phyloP scores from a whole-genome alignment of 2,113 vertebrate genomes.

The Thymallus thymallus region DNA sequence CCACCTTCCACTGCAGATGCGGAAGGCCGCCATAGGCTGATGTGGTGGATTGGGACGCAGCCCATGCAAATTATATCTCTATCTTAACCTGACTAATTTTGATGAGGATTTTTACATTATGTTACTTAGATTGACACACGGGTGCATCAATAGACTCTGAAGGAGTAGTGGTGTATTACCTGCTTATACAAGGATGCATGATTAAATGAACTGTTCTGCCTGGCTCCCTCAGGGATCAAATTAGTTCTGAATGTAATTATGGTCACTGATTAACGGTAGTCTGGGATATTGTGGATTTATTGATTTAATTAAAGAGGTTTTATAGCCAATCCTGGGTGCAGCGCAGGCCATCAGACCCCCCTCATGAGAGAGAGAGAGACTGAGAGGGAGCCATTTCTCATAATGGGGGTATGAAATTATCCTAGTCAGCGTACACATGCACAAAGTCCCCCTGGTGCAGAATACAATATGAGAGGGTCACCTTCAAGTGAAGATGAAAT shows the following conservation, averaged over 20 bases:
- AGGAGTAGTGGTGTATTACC: too few relatives aligned
- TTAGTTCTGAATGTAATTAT: not conserved
- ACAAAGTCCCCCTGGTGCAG: not conserved
- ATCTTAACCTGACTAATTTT: too few relatives aligned
- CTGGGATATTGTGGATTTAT: not conserved
- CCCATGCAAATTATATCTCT: too few relatives aligned
- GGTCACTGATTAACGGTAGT: not conserved
- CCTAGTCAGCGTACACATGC: not conserved
- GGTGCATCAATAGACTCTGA: too few relatives aligned
- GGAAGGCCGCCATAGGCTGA: too few relatives aligned
- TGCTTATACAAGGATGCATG: not conserved
- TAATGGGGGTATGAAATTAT: conserved; percentile 22
- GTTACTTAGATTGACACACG: too few relatives aligned
- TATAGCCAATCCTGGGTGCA: not conserved
- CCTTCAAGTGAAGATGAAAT: not conserved
- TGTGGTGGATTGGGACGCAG: too few relatives aligned
- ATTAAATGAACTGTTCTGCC: not conserved
- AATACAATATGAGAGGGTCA: too few relatives aligned
- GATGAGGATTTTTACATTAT: too few relatives aligned
- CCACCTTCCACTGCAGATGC: too few relatives aligned
- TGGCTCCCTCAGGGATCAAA: not conserved
- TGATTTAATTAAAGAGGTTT: not conserved
- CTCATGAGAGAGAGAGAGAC: not conserved
- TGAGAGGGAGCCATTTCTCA: conserved; percentile 6
- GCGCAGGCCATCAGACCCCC: not conserved